These are phyloP conservation scores for Ochotona curzoniae DNA, from an alignment of 2,113 vertebrate genomes.

Conservation along the genomic window DNA sequence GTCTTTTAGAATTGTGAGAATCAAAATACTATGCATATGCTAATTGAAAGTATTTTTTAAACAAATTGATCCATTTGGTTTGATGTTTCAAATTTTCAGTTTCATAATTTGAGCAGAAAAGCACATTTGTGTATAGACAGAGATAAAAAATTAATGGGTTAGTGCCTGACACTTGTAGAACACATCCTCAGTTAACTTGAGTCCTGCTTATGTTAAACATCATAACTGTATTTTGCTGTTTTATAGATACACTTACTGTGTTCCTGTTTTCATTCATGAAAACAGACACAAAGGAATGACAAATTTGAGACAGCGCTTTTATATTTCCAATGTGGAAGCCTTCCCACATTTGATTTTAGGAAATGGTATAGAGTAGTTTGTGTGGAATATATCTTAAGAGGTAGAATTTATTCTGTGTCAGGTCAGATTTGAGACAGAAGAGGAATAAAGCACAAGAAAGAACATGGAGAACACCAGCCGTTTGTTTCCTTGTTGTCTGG, in stretches of 20 bases:
- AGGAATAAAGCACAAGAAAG: not conserved
- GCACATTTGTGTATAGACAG: not conserved
- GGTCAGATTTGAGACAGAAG: slow-evolving; percentile 49
- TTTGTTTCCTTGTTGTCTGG: slow-evolving; percentile 57
- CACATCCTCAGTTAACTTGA: slow-evolving; percentile 34
- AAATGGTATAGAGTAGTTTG: slow-evolving; percentile 16
- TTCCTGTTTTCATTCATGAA: slow-evolving; percentile 57
- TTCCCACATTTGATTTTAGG: slow-evolving; percentile 19
- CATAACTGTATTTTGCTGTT: slow-evolving; percentile 36
- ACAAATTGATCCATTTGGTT: slow-evolving; percentile 36
- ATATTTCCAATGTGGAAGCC: slow-evolving; percentile 15
- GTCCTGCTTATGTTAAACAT: slow-evolving; percentile 1
- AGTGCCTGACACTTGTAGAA: slow-evolving; percentile 10
- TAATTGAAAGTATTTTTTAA: slow-evolving; percentile 16
- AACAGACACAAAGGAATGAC: too few species aligned
- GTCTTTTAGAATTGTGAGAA: slow-evolving; percentile 27
- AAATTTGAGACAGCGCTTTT: slow-evolving; percentile 32
- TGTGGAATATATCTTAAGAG: not conserved
- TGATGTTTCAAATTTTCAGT: slow-evolving; percentile 33
- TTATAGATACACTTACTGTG: not conserved
- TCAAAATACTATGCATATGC: slow-evolving; percentile 2
- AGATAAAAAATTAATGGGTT: not conserved
- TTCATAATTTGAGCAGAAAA: slow-evolving; percentile 43
- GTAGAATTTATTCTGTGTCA: slow-evolving; percentile 47
- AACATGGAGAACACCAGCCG: not conserved